Base-by-base conservation (phyloP, 2,888 invertebrate genomes). In the Carpatolechia fugitivella region DNA sequence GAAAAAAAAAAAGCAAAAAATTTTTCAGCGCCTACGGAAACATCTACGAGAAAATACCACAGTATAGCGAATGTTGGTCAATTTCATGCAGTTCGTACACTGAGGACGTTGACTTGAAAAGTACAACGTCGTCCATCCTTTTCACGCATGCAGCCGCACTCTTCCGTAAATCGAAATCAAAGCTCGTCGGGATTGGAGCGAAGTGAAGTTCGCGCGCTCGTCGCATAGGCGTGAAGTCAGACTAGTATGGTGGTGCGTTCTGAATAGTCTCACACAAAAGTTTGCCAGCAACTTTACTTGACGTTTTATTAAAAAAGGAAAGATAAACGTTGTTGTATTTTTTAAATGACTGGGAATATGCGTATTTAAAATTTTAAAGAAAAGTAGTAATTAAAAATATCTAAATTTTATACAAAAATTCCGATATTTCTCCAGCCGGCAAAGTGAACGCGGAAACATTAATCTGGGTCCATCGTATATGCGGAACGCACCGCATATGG, bases 111-210 rank as follows among this genome's bases (percentile, higher is more conserved):
- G 88, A 89, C 89, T 84, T 77, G 76, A 75, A 78, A 77, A 76
- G 77, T 74, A 86, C 76, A 77, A 80, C 73, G 74, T 74, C 64
- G 55, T 62, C 70, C 67, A 61, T 82, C 86, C 68, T 75, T 77
- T 75, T 85, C 76, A 64, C 73, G 65, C 82, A 61, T 74, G 64
- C 72, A 70, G 76, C 85, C 71, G 76, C 68, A 85, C 90, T 89
- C 87, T 85, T 89, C 88, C 81, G 76, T 89, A 85, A 90, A 90
- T 90, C 89, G 90, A 90, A 90, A 89, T 90, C 89, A 88, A 90
- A 88, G 88, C 90, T 89, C 89, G 82, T 85, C 82, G 85, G 79
- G 82, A 83, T 81, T 81, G 76, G 71, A 86, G 71, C 72, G 71
- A 58, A 53, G 65, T 85, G 89, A 90, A 87, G 85, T 81, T 87